These are phyloP conservation scores for Rotaria macrura DNA, from an alignment of 2,888 invertebrate genomes.

Conservation along the genomic window DNA sequence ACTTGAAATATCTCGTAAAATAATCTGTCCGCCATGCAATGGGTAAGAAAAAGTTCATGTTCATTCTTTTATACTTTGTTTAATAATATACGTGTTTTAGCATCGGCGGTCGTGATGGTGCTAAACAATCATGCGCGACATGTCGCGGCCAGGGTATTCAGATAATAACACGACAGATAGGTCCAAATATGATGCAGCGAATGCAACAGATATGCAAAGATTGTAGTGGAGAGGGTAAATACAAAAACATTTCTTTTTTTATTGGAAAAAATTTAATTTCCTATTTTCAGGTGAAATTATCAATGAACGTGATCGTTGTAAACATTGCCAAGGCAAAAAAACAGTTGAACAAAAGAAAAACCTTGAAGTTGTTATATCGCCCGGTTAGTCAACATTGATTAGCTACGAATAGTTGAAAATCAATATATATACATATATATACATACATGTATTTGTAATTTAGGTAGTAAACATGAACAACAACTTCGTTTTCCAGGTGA, in stretches of 20 bases:
- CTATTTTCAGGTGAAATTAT: conserved; percentile 45
- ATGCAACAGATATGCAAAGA: conserved; percentile 52
- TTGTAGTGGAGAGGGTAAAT: conserved; percentile 54
- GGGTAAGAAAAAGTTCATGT: conserved; percentile 54
- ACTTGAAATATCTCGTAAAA: conserved; percentile 69
- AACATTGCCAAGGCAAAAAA: conserved; percentile 70
- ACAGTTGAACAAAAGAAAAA: conserved; percentile 70
- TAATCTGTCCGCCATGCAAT: conserved; percentile 66
- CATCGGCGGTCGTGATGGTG: conserved; percentile 61
- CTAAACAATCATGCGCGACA: conserved; percentile 58
- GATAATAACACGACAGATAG: conserved; percentile 63
- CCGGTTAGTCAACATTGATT: conserved; percentile 67
- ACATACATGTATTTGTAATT: too few relatives aligned
- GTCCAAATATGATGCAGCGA: conserved; percentile 57
- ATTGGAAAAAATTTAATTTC: not conserved
- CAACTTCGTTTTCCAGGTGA: conserved; percentile 75
- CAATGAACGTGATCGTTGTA: conserved; percentile 69
- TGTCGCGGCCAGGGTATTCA: conserved; percentile 71
- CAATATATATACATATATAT: too few relatives aligned
- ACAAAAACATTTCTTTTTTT: not conserved
- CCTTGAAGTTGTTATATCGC: conserved; percentile 74
- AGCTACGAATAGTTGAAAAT: conserved; percentile 62
- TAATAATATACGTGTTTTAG: conserved; percentile 40
- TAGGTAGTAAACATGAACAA: conserved; percentile 78
- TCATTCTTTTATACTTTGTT: too few relatives aligned